Base-by-base conservation (phyloP, 2,113 vertebrate genomes). In the Podarcis cretensis region DNA sequence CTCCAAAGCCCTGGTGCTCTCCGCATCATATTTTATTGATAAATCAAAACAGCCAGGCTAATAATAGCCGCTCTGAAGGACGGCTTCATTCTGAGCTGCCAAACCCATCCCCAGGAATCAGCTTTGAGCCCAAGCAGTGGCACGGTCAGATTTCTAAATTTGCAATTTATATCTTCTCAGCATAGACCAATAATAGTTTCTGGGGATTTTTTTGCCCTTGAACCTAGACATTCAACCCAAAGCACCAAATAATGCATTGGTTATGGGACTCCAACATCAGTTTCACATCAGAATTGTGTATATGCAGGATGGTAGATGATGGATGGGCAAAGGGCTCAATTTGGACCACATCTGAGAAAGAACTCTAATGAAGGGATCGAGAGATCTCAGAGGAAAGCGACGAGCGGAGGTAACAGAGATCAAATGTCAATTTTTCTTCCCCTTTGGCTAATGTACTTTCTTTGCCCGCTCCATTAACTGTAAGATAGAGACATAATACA, bases 351-450 rank as follows among this genome's bases (percentile, higher is more conserved):
- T 54, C 85, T 90, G 23, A 85, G 89, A 92, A 84, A 89, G 91
- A 84, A n/a, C 5, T 23, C 10, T 85, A 25, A 48, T 9, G 23
- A 77, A 76, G 75, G 74, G 74, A 76, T 2, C 21, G 5, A 0
- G 73, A 37, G 71, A 1, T 1, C 80, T 86, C 80, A 8, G 79
- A 74, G 78, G 48, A 2, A 59, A 81, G 59, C 57, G 37, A 5
- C 5, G 66, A 63, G 43, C 6, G 21, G 0, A 25, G n/a, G 0
- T 37, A 32, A 78, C 65, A 10, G 37, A 79, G 74, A 2, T 68
- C 94, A 91, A 92, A 85, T 79, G 87, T 88, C 87, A 66, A 80
- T 92, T 94, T 92, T 35, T 20, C 30, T 43, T 32, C 18, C 23
- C 82, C 5, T 37, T 80, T 0, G 75, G 83, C 90, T 90, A 40